Percentiles rank a stretch among this genome's conserved stretches.
Conservation (phyloP, 2,888 invertebrate genomes). For the Cylloceria caligata region DNA sequence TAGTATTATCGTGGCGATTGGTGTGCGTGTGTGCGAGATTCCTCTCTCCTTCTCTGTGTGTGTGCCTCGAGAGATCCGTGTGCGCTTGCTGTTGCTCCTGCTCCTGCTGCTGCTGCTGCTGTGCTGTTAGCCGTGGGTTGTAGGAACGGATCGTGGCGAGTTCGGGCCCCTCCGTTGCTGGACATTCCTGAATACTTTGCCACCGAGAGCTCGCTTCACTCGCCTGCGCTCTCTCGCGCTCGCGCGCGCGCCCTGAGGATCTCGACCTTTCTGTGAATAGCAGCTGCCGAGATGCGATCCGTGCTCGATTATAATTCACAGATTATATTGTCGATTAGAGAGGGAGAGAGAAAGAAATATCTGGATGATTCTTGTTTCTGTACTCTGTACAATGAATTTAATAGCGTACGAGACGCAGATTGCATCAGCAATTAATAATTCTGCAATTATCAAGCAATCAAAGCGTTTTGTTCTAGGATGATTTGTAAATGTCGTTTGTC, state of each 20-base stretch:
- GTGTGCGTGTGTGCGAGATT: slow-evolving; percentile 15
- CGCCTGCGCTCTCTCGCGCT: not conserved
- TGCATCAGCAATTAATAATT: slow-evolving; percentile 52
- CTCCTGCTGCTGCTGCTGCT: no score
- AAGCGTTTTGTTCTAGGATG: slow-evolving; percentile 1
- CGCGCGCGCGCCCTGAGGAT: slow-evolving; percentile 55
- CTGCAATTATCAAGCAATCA: slow-evolving; percentile 21
- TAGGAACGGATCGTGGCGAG: slow-evolving; percentile 65
- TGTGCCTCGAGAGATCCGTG: slow-evolving; percentile 20
- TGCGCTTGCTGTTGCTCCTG: no score
- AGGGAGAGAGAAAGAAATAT: not conserved
- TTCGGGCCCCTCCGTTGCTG: slow-evolving; percentile 68
- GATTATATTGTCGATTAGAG: slow-evolving; percentile 59
- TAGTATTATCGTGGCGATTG: slow-evolving; percentile 13
- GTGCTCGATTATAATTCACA: slow-evolving; percentile 56
- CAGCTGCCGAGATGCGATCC: slow-evolving; percentile 62
- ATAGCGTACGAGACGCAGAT: slow-evolving; percentile 28
- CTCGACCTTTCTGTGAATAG: slow-evolving; percentile 68
- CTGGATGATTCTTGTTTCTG: slow-evolving; percentile 16
- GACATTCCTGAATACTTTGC: slow-evolving; percentile 68
- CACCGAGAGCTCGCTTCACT: slow-evolving; percentile 56
- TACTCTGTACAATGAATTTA: not conserved
- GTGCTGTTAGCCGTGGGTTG: slow-evolving; percentile 49
- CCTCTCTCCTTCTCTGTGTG: slow-evolving; percentile 27
- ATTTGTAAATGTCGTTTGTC: slow-evolving; percentile 18